Conservation (phyloP, 1,140 invertebrate genomes). For the Drosophila takahashii region DNA sequence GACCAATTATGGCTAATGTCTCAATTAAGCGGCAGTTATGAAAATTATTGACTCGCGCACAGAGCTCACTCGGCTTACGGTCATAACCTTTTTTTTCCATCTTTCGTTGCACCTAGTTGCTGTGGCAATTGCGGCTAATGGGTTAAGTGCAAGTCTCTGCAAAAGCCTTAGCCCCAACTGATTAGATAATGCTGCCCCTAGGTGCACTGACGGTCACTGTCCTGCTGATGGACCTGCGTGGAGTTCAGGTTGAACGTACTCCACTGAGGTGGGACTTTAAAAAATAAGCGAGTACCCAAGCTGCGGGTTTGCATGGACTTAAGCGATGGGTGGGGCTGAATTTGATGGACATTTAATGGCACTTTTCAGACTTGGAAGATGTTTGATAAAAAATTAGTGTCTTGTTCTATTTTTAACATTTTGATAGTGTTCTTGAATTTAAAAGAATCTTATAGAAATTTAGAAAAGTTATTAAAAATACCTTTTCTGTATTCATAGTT, state of each 20-base stretch:
- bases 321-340: conserved; percentile 3
- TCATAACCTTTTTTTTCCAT: conserved; percentile 41
- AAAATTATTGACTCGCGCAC: conserved; percentile 75
- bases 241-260: conserved; percentile 33
- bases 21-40: conserved; percentile 80
- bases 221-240: conserved; percentile 8
- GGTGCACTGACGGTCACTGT: conserved; percentile 18
- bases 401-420: background rate
- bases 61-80: conserved; percentile 26
- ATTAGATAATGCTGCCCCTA: conserved; percentile 44
- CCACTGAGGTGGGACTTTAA: conserved; percentile 6
- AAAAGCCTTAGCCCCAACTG: conserved; percentile 21
- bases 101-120: conserved; percentile 22
- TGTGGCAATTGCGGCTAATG: conserved; percentile 49
- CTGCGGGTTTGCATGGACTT: background rate
- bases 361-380: background rate
- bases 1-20: conserved; percentile 78
- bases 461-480: too few species aligned
- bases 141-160: conserved; percentile 45
- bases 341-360: conserved; percentile 40
- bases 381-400: background rate
- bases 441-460: too few species aligned
- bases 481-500: too few species aligned
- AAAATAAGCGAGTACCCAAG: background rate
- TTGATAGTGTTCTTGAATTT: too few species aligned